Evolutionary conservation across 2,888 invertebrate species (phyloP).

Genomic region (Cetonia aurata): DNA sequence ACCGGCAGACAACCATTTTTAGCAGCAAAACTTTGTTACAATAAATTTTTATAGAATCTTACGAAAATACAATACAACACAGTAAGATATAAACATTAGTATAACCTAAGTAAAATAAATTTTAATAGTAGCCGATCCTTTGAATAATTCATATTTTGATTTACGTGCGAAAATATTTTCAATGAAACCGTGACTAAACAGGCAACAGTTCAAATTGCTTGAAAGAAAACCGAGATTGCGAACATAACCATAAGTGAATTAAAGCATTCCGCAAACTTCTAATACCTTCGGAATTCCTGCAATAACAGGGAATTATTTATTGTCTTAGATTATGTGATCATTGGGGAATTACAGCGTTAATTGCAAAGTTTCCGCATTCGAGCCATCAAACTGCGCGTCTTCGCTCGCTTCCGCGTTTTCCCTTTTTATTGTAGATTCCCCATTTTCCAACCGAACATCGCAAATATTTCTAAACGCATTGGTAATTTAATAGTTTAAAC

Average conservation of each 20-base stretch:
- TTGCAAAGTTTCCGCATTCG: conserved; percentile 37
- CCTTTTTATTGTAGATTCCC: conserved; percentile 18
- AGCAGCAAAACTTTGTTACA: too few species aligned
- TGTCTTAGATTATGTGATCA: conserved; percentile 40
- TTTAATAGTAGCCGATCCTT: too few species aligned
- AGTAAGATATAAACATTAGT: too few species aligned
- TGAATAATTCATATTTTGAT: background rate
- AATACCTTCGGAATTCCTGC: conserved; percentile 34
- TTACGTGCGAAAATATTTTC: conserved; percentile 9
- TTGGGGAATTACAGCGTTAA: conserved; percentile 33
- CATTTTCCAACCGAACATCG: conserved; percentile 25
- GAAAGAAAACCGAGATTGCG: conserved; percentile 23
- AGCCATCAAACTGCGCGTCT: conserved; percentile 18
- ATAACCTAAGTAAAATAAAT: too few species aligned
- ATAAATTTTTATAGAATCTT: too few species aligned
- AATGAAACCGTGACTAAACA: background rate
- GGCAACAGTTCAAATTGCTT: conserved; percentile 10
- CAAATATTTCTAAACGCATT: conserved; percentile 22
- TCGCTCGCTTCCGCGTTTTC: conserved; percentile 19
- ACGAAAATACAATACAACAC: too few species aligned
- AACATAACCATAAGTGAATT: conserved; percentile 34
- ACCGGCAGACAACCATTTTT: too few species aligned
- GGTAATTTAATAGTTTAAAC: conserved; percentile 16
- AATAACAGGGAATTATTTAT: conserved; percentile 39
- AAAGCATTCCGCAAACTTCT: conserved; percentile 33